Evolutionary conservation across 2,113 vertebrate genomes (phyloP), one percentile per base, ranked within the genome.

Genomic region (Columba livia): DNA sequence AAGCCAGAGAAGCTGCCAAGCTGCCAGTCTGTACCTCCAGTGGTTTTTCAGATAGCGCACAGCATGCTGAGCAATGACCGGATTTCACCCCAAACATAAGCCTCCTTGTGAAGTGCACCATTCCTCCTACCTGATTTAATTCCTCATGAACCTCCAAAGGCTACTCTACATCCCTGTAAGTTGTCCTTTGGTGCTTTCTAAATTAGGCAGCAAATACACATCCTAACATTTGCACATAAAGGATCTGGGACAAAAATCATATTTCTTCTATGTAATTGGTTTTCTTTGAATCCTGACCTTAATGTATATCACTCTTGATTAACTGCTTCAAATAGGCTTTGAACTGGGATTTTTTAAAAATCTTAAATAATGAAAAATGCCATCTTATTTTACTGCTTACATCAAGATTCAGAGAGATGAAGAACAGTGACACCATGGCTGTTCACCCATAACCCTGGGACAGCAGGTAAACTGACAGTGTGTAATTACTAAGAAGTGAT

Each of bases 401-500:
- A 89, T 95, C 89, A 93, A 94, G 94, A 97, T 96, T 91, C 78
- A 62, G 83, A 89, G 72, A 95, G 93, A 94, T 97, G 95, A 97
- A 96, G 96, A 97, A 81, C 94, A 97, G 88, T 53, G 90, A 96
- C 87, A 80, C 73, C 94, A 79, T 86, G 96, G 89, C 87, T 92
- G 71, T 77, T 98, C 97, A 97, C 97, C 97, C 97, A 94, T 98
- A 97, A 97, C 97, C 96, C 92, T 96, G 81, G 95, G 96, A 96
- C 95, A 95, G 96, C 96, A 97, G 95, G 97, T 98, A 96, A 97
- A 97, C 96, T 95, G 95, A 94, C 90, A 94, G 93, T 95, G 75
- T 95, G 94, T 94, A 96, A 97, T 97, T 98, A 96, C 96, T 72
- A 94, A 93, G 95, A 96, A 69, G 86, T 96, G 96, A 95, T 97